Base-by-base conservation (phyloP, 2,888 invertebrate species). In the Leuctra nigra region DNA sequence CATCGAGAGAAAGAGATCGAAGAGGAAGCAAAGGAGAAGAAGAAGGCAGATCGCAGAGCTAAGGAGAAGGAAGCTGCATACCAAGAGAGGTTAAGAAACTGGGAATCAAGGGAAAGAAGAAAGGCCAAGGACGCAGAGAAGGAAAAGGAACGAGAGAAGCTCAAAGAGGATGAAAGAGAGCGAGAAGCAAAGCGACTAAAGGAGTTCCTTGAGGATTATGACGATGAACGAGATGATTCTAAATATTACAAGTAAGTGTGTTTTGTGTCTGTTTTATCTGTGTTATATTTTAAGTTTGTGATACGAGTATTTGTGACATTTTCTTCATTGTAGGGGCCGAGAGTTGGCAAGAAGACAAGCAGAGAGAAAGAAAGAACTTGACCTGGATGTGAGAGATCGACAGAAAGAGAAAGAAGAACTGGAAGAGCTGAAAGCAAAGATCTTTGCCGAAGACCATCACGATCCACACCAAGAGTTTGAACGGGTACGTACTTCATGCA, bases 201-300 rank as follows among this genome's bases (percentile, higher is more conserved):
- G 73, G 94, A 97, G 76, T 99, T 99, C 73, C 80, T 99, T 2
- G 99, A 99, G 75, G 98, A 99, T 73, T 99, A 99, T 69, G 97
- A 98, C 69, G 99, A 99, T 72, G 96, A 97, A 73, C 79, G 95
- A 54, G 96, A 98, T 72, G 99, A 99, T 72, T 81, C 88, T 50
- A 97, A 97, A 76, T 99, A 91, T 76, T 99, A 97, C 78, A 94
- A 91, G 84, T 61, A 46, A 56, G 59, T 48, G 39, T 29, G 7
- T 16, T 46, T 54, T 23, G n/a, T n/a, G n/a, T n/a, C n/a, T n/a
- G n/a, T n/a, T n/a, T n/a, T n/a, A n/a, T n/a, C n/a, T n/a, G n/a
- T n/a, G n/a, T n/a, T n/a, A n/a, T n/a, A n/a, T n/a, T n/a, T n/a
- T n/a, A n/a, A n/a, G n/a, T n/a, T n/a, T n/a, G n/a, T n/a, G n/a